phyloP scores from a whole-genome alignment of 2,797 vertebrate genomes.

The Synaphobranchus kaupii region DNA sequence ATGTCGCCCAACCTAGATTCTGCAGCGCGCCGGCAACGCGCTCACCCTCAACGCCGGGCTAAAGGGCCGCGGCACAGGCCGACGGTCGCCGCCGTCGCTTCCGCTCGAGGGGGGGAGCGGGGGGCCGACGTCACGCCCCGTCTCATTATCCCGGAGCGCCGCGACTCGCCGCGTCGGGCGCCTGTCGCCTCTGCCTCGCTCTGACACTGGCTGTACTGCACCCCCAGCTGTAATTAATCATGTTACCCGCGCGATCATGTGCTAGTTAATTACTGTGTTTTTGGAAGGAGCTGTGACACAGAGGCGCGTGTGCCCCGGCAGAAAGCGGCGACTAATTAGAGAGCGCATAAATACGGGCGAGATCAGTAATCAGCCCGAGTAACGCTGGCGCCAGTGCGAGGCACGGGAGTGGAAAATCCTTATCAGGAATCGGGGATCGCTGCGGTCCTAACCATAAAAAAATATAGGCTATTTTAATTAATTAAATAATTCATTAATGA shows the following conservation, averaged over 20 bases:
- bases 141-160: conserved; percentile 27
- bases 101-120: conserved; percentile 49
- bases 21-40: background rate
- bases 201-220: conserved; percentile 32
- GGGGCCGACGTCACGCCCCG: conserved; percentile 36
- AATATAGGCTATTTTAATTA: conserved; percentile 71
- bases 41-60: conserved; percentile 15
- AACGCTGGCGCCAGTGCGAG: conserved; percentile 3
- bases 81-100: background rate
- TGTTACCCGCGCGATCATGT: conserved; percentile 44
- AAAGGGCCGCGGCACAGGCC: conserved; percentile 24
- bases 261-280: conserved; percentile 58
- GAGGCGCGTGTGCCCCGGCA: conserved; percentile 48
- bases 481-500: conserved; percentile 54
- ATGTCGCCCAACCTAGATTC: conserved; percentile 3
- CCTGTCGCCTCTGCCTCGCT: conserved; percentile 26
- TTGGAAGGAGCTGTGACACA: conserved; percentile 26
- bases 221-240: conserved; percentile 65
- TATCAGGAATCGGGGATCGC: conserved; percentile 51
- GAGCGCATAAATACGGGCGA: conserved; percentile 46
- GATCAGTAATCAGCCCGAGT: conserved; percentile 39
- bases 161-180: conserved; percentile 15
- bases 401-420: background rate
- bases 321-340: conserved; percentile 62
- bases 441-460: conserved; percentile 45